These are phyloP conservation scores for Thumatha senex DNA, from an alignment of 2,888 invertebrate species.

Conservation along the genomic window DNA sequence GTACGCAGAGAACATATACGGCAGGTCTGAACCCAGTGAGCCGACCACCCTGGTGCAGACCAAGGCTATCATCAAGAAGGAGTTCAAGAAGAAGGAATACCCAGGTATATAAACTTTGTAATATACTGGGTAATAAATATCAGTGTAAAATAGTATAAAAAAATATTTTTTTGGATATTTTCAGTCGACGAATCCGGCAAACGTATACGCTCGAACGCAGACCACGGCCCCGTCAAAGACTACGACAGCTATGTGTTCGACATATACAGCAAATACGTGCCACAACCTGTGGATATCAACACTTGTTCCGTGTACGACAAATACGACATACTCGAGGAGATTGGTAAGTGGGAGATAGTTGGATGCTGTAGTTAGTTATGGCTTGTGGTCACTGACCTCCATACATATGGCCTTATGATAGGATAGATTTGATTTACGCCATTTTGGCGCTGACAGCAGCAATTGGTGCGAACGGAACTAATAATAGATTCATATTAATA, in stretches of 20 bases:
- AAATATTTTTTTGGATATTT: no score
- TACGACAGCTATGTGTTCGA: conserved; percentile 99
- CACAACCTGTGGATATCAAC: conserved; percentile 98
- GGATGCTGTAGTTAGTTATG: not conserved
- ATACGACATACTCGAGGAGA: conserved; percentile 99
- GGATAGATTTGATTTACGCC: no score
- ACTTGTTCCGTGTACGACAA: conserved; percentile 97
- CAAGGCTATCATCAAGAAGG: conserved; percentile 91
- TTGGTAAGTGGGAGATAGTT: conserved; percentile 85
- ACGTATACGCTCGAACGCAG: conserved; percentile 94
- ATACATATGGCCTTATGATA: no score
- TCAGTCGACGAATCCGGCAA: conserved; percentile 92
- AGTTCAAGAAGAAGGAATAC: conserved; percentile 89
- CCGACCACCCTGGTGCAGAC: conserved; percentile 92
- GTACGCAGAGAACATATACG: conserved; percentile 99
- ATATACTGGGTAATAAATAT: no score
- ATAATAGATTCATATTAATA: no score
- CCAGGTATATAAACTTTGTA: conserved; percentile 75
- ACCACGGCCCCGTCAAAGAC: conserved; percentile 94
- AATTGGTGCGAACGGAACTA: no score
- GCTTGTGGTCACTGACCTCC: not conserved
- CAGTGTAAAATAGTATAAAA: no score
- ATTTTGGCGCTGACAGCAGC: no score
- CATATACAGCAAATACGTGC: conserved; percentile 98
- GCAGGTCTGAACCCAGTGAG: conserved; percentile 97